Evolutionary conservation across 2,888 invertebrate species (phyloP).

Genomic region (Ennomos erosarius): DNA sequence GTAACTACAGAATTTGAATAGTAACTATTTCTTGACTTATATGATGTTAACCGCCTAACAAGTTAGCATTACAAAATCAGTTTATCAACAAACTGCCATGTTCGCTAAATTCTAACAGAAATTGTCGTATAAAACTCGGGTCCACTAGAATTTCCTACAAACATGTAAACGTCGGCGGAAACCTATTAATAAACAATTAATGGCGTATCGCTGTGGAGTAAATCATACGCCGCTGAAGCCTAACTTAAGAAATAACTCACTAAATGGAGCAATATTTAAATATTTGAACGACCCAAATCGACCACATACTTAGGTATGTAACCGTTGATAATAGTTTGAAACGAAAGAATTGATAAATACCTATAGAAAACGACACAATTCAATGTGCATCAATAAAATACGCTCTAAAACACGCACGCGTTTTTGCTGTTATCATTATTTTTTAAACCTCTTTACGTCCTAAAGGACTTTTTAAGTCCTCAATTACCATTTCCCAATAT

Average conservation of each 20-base stretch:
- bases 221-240: slow-evolving; percentile 65
- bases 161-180: slow-evolving; percentile 51
- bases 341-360: slow-evolving; percentile 48
- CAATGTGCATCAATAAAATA: too few species aligned
- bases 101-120: slow-evolving; percentile 31
- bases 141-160: slow-evolving; percentile 43
- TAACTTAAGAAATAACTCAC: slow-evolving; percentile 63
- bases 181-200: slow-evolving; percentile 64
- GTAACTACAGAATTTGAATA: too few species aligned
- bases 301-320: slow-evolving; percentile 57
- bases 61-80: slow-evolving; percentile 30
- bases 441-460: too few species aligned
- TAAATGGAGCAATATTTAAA: slow-evolving; percentile 71
- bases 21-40: too few species aligned
- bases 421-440: too few species aligned
- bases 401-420: too few species aligned
- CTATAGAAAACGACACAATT: too few species aligned
- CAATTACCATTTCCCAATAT: too few species aligned
- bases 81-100: slow-evolving; percentile 36
- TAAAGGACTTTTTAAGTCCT: too few species aligned
- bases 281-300: slow-evolving; percentile 57
- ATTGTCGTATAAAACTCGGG: slow-evolving; percentile 32
- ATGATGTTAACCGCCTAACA: slow-evolving; percentile 5
- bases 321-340: slow-evolving; percentile 69
- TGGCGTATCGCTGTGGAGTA: slow-evolving; percentile 59